Evolutionary conservation across 2,797 vertebrate species (phyloP).

Genomic region (Cossypha caffra): DNA sequence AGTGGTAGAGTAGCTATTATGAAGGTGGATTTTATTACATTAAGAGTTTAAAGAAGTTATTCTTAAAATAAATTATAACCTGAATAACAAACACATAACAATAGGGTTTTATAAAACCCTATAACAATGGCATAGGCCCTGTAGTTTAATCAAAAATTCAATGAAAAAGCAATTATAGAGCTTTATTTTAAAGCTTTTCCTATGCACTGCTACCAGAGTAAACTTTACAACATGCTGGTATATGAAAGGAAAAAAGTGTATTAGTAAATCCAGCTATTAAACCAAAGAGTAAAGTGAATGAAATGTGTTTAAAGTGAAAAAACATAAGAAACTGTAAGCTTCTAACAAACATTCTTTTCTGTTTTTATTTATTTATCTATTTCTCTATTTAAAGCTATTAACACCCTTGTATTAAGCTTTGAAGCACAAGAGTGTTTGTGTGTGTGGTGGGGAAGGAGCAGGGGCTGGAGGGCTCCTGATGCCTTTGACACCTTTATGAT

Average conservation of each 20-base stretch:
- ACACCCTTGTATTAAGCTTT: not conserved
- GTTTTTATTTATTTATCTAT: not conserved
- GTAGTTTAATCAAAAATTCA: not conserved
- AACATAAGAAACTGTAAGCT: not conserved
- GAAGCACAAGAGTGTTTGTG: not conserved
- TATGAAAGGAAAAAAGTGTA: not conserved
- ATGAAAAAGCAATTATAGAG: not conserved
- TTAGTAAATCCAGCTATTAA: not conserved
- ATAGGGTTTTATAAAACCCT: not conserved
- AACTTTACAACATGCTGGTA: not conserved
- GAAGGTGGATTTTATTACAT: not conserved
- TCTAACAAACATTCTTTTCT: not conserved
- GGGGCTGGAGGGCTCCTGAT: not conserved
- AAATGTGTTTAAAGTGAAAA: not conserved
- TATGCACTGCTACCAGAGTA: not conserved
- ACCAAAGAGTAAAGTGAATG: not conserved
- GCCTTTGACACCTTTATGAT: accelerated
- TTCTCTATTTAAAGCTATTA: not conserved
- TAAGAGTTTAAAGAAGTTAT: not conserved
- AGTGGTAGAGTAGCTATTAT: not conserved
- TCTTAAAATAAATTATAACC: not conserved
- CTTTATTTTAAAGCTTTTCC: not conserved
- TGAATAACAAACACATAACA: not conserved
- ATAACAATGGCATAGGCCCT: not conserved
- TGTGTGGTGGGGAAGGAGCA: not conserved